phyloP scores from a whole-genome alignment of 37 sponge, comb jelly and placozoan species.

The Oscarella lobularis region DNA sequence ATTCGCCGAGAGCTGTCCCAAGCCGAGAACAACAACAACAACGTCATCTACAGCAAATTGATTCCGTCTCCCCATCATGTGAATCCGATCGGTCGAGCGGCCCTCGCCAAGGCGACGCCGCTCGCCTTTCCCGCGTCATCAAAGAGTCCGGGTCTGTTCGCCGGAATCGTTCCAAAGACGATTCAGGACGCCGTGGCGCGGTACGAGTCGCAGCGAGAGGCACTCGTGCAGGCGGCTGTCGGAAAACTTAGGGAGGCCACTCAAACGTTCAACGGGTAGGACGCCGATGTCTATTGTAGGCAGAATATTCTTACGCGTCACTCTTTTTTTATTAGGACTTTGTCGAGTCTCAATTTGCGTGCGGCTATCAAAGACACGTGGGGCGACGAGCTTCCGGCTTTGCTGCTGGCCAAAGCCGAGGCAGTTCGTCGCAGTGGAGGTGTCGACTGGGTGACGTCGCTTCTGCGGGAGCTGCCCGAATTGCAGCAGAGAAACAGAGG shows the following conservation, averaged over 20 bases:
- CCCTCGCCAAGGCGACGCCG: constrained; percentile 64
- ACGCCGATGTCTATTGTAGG: neutral
- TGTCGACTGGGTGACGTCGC: too few species aligned
- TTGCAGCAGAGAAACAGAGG: too few species aligned
- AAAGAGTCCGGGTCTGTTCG: constrained; percentile 62
- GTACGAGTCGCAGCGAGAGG: constrained; percentile 45
- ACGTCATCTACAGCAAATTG: constrained; percentile 89
- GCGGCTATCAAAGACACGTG: constrained; percentile 81
- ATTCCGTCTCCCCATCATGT: constrained; percentile 60
- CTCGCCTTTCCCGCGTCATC: constrained; percentile 61
- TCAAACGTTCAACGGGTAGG: constrained; percentile 59
- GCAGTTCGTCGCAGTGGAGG: too few species aligned
- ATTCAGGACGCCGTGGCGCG: constrained; percentile 51
- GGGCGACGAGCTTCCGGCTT: constrained; percentile 66
- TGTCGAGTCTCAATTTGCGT: too few species aligned
- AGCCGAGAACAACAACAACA: constrained; percentile 84
- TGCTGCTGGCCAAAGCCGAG: constrained; percentile 67
- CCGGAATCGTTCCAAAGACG: constrained; percentile 61
- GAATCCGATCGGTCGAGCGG: constrained; percentile 69
- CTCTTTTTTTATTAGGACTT: too few species aligned
- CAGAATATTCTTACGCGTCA: neutral
- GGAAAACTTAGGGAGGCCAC: constrained; percentile 64
- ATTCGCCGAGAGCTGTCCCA: constrained; percentile 50
- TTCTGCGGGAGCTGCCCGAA: too few species aligned
- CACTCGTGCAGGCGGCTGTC: constrained; percentile 48